Base-by-base conservation (phyloP, 2,113 vertebrate genomes). In the Onychostruthus taczanowskii region DNA sequence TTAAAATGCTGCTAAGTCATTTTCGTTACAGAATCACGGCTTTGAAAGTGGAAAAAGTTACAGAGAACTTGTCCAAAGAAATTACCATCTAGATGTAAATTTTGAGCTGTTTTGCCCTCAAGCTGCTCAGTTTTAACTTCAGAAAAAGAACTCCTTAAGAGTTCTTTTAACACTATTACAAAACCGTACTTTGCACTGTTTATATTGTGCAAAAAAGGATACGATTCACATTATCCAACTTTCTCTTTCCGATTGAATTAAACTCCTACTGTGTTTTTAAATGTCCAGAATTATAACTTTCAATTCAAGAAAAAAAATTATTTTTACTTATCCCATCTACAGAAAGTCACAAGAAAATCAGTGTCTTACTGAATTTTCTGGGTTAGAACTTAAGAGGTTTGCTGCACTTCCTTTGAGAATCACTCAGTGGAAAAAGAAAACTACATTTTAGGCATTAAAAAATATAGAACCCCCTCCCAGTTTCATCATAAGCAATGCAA, bases 51-150 rank as follows among this genome's bases (percentile, higher is more conserved):
- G 68, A 88, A 89, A 81, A 97, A 61, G 13, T 87, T 66, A 66
- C 64, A 84, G 52, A 33, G n/a, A 33, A 81, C 22, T 81, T 21
- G 31, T 87, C 66, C 37, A 84, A 75, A 84, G 46, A 84, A 78
- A 84, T 91, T 75, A 93, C 11, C n/a, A 9, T 35, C 68, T 68
- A 90, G 24, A 67, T 82, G 9, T 12, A 56, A 78, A 52, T 56
- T 75, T 24, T 75, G 58, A 94, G 44, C 37, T 92, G 66, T 78
- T 92, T 68, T 94, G 87, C 84, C 91, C 84, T 78, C 31, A 91
- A 75, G 83, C 69, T 61, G 49, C 47, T 74, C 18, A 55, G 33
- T 68, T 64, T 78, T 75, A 91, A 30, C 77, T 87, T 91, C 61
- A 87, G 33, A 90, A 86, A 69, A 80, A 47, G 7, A 91, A 39